Evolutionary conservation across 2,797 vertebrate species (phyloP).

Genomic region (Gymnoscopelus microlampas): DNA sequence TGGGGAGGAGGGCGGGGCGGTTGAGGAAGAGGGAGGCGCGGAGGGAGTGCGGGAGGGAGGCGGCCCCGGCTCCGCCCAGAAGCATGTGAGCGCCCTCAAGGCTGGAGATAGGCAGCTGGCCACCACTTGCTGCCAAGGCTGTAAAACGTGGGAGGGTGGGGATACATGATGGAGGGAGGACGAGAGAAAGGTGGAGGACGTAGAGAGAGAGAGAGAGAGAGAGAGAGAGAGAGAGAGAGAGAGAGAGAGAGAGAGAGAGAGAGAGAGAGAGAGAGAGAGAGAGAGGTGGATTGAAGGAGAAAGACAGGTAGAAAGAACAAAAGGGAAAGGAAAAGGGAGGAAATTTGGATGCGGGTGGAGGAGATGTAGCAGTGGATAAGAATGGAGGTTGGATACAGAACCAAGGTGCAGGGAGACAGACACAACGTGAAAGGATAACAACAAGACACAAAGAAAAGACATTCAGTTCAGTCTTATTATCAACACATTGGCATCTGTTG

Average conservation of each 20-base stretch:
- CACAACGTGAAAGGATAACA: neutral
- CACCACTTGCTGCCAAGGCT: slow-evolving; percentile 89
- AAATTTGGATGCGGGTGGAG: neutral
- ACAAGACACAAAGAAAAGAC: too few species aligned
- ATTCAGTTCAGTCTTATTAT: too few species aligned
- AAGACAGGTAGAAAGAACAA: neutral
- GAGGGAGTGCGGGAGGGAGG: slow-evolving; percentile 71
- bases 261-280: too few species aligned
- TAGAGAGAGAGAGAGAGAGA: too few species aligned
- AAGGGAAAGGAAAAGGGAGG: neutral
- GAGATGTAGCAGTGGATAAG: neutral
- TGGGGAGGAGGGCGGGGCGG: slow-evolving; percentile 84
- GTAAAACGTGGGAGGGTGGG: slow-evolving; percentile 33
- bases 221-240: too few species aligned
- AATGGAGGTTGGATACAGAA: neutral
- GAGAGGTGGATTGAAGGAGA: neutral
- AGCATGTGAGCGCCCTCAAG: slow-evolving; percentile 88
- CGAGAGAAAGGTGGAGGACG: slow-evolving; percentile 8
- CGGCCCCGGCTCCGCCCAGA: slow-evolving; percentile 76
- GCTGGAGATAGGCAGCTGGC: slow-evolving; percentile 87
- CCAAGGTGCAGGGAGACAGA: neutral
- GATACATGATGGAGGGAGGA: slow-evolving; percentile 19
- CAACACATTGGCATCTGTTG: too few species aligned
- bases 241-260: too few species aligned
- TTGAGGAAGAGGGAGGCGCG: slow-evolving; percentile 89